phyloP scores from a whole-genome alignment of 2,888 invertebrate species.

The Pycnomerus fuliginosus region DNA sequence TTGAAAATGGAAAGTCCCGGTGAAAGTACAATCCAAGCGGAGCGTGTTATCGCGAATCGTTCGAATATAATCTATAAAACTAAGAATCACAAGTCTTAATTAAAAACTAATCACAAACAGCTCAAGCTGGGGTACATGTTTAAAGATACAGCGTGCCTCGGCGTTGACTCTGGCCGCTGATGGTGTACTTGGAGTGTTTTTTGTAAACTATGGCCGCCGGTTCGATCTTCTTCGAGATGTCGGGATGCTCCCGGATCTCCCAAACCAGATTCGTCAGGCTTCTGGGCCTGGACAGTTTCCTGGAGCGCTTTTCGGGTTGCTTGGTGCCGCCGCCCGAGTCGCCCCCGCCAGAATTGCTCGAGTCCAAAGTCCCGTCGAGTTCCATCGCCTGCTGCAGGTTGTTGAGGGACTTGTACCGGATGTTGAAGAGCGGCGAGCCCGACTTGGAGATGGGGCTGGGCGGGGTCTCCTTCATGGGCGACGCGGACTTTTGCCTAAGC shows the following conservation, averaged over 20 bases:
- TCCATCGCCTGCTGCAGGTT: slow-evolving; percentile 75
- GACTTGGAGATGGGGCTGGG: slow-evolving; percentile 68
- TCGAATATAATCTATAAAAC: slow-evolving; percentile 28
- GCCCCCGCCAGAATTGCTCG: slow-evolving; percentile 84
- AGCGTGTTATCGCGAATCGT: slow-evolving; percentile 29
- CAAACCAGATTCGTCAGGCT: slow-evolving; percentile 86
- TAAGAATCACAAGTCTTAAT: slow-evolving; percentile 38
- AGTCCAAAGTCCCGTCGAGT: slow-evolving; percentile 76
- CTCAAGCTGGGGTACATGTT: slow-evolving; percentile 36
- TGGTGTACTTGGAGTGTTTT: slow-evolving; percentile 55
- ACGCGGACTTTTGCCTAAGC: slow-evolving; percentile 70
- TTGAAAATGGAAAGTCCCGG: too few relatives aligned
- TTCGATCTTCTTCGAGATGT: slow-evolving; percentile 48
- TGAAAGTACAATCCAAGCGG: slow-evolving; percentile 10
- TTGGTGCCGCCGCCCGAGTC: slow-evolving; percentile 71
- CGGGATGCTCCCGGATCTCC: slow-evolving; percentile 59
- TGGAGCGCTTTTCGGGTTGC: slow-evolving; percentile 80
- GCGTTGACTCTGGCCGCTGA: slow-evolving; percentile 38
- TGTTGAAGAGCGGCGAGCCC: slow-evolving; percentile 75
- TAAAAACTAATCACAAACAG: slow-evolving; percentile 41
- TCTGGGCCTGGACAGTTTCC: slow-evolving; percentile 79
- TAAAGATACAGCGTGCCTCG: slow-evolving; percentile 53
- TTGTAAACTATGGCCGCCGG: slow-evolving; percentile 53
- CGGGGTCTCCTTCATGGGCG: slow-evolving; percentile 69
- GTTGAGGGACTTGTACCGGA: slow-evolving; percentile 68